Evolutionary conservation across 2,113 vertebrate genomes (phyloP).

Genomic region (Cebus imitator): DNA sequence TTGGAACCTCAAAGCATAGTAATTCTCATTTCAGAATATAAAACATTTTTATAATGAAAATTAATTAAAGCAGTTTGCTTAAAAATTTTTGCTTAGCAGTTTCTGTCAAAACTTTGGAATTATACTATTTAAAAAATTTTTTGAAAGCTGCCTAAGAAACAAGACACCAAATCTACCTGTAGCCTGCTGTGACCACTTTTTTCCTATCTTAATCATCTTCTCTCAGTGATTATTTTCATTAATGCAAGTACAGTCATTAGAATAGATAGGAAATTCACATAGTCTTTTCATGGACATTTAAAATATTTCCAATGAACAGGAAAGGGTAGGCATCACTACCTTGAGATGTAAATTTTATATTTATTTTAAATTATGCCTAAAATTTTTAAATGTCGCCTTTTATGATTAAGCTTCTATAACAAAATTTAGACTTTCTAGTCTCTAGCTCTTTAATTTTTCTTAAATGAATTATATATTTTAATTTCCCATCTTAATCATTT

Average conservation of each 20-base stretch:
- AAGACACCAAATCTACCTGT: slow-evolving; percentile 2
- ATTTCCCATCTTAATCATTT: slow-evolving; percentile 11
- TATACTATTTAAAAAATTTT: neutral
- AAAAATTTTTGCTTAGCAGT: neutral
- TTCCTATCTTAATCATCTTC: neutral
- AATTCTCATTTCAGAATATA: slow-evolving; percentile 45
- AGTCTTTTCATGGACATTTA: neutral
- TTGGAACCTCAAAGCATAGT: neutral
- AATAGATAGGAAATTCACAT: neutral
- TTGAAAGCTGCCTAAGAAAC: slow-evolving; percentile 37
- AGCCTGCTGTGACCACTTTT: neutral
- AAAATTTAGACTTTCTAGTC: slow-evolving; percentile 35
- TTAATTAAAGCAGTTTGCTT: slow-evolving; percentile 41
- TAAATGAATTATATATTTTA: slow-evolving; percentile 41
- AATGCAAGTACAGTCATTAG: neutral
- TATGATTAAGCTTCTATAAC: slow-evolving; percentile 36
- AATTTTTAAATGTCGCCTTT: slow-evolving; percentile 27
- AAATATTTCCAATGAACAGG: slow-evolving; percentile 22
- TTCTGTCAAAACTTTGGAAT: slow-evolving; percentile 45
- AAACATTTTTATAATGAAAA: slow-evolving; percentile 32
- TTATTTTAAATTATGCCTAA: slow-evolving; percentile 42
- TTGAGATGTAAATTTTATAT: slow-evolving; percentile 10
- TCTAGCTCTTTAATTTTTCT: slow-evolving; percentile 36
- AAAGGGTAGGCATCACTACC: neutral
- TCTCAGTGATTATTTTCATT: neutral